Conservation (phyloP, 2,888 invertebrate species). For the Hyposoter didymator region DNA sequence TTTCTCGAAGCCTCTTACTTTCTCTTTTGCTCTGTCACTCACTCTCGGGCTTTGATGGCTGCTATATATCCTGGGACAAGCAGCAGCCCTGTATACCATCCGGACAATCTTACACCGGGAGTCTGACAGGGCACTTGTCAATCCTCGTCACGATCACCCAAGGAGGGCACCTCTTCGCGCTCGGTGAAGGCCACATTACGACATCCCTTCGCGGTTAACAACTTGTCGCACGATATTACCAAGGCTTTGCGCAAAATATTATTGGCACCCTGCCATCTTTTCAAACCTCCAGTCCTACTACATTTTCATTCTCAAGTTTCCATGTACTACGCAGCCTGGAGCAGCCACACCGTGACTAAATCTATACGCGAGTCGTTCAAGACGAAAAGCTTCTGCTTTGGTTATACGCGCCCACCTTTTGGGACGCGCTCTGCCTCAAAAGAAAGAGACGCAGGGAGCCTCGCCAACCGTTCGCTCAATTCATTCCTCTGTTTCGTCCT, state of each 20-base stretch:
- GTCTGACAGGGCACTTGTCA: constrained; percentile 56
- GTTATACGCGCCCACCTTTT: constrained; percentile 27
- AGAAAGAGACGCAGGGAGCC: constrained; percentile 26
- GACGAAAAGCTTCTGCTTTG: constrained; percentile 32
- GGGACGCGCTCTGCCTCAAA: constrained; percentile 11
- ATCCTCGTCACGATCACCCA: constrained; percentile 63
- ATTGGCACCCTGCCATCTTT: constrained; percentile 67
- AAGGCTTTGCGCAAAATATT: constrained; percentile 74
- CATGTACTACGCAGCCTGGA: not conserved
- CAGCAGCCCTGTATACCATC: constrained; percentile 31
- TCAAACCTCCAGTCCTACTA: constrained; percentile 27
- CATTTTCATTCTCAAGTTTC: constrained; percentile 12
- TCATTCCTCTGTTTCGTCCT: constrained; percentile 31
- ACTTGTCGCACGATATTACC: constrained; percentile 68
- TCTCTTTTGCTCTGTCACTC: constrained; percentile 23
- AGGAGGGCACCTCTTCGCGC: constrained; percentile 1
- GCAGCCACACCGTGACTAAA: constrained; percentile 1
- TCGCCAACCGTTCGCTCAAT: constrained; percentile 43
- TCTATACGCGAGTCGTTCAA: constrained; percentile 15
- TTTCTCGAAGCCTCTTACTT: constrained; percentile 17
- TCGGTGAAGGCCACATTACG: not conserved
- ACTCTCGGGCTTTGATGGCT: constrained; percentile 22
- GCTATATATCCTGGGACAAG: constrained; percentile 41
- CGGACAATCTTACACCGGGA: constrained; percentile 52
- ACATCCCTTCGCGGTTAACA: constrained; percentile 34